A percentile compares a stretch with the other conserved stretches of the same genome.
Evolutionary conservation across 1,140 invertebrate species (phyloP).

Genomic region (Ips typographus): DNA sequence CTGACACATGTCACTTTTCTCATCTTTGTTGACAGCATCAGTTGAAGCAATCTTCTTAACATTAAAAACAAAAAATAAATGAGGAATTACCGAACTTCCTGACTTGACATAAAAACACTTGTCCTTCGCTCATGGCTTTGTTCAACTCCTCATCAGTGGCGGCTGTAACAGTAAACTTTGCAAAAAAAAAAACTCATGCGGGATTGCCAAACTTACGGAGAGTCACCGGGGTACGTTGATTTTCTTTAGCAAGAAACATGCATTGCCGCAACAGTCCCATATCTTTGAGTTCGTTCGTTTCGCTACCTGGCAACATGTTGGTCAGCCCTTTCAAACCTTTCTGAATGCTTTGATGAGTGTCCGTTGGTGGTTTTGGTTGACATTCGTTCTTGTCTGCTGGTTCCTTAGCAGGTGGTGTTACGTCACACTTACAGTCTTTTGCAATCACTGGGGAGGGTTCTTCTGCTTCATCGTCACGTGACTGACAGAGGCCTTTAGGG

Average conservation of each 20-base stretch:
- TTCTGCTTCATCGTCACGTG: background rate
- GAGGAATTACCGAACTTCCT: slow-evolving; percentile 19
- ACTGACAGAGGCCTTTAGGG: background rate
- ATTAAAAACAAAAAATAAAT: no score
- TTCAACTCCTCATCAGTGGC: slow-evolving; percentile 21
- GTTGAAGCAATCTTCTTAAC: no score
- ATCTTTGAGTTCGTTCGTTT: slow-evolving; percentile 4
- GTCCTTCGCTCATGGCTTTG: slow-evolving; percentile 5
- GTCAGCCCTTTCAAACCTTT: slow-evolving; percentile 21
- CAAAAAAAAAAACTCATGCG: background rate
- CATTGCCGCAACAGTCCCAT: slow-evolving; percentile 24
- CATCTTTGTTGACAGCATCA: no score
- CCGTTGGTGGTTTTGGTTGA: background rate
- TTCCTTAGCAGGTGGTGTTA: background rate
- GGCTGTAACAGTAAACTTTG: slow-evolving; percentile 17
- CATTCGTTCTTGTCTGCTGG: background rate
- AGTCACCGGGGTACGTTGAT: background rate
- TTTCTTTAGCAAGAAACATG: background rate
- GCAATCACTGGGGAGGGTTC: background rate
- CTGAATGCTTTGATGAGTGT: slow-evolving; percentile 14
- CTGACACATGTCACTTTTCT: no score
- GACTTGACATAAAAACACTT: slow-evolving; percentile 26
- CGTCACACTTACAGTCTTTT: slow-evolving; percentile 1
- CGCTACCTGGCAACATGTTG: background rate
- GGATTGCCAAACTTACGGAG: background rate